Base-by-base conservation (phyloP, 2,888 invertebrate genomes). In the Acleris cristana region DNA sequence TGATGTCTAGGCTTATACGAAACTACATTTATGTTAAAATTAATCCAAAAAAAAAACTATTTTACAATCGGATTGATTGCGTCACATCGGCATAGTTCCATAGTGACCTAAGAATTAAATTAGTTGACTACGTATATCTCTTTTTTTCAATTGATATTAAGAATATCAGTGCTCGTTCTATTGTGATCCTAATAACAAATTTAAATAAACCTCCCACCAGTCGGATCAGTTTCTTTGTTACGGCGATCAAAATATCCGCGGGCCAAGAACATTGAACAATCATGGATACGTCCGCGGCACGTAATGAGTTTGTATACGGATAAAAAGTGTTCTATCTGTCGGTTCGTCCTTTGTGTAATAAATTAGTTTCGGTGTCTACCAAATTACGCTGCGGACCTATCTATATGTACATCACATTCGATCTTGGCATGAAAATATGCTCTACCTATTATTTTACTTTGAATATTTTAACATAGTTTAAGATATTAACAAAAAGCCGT, bases 361-460 rank as follows among this genome's bases (percentile, higher is more conserved):
- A 93, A 93, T 93, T 93, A 92, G 93, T 88, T 92, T 92, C 93
- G 93, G 93, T 93, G 90, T 93, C 93, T 93, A 93, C 93, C 92
- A 93, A 92, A 93, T 93, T 93, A 93, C 93, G 93, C 93, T 84
- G 87, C 85, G 66, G 82, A 89, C 87, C 88, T 91, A 90, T 90
- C 87, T 90, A 87, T 87, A 90, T 85, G 87, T 88, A 89, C 80
- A 85, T 77, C 86, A 81, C 81, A 87, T 81, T 83, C 83, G 85
- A 87, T 87, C 86, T 86, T 80, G 82, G 81, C 80, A 86, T 81
- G 87, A 86, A 88, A 91, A 90, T 91, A 90, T 92, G 90, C 91
- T 91, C 92, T 84, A 88, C 89, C 87, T 86, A 87, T 91, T 92
- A 89, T 90, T 81, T 76, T 53, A 69, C 74, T 73, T 56, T 74